phyloP scores from a whole-genome alignment of 2,888 invertebrate genomes.

The Patella caerulea region DNA sequence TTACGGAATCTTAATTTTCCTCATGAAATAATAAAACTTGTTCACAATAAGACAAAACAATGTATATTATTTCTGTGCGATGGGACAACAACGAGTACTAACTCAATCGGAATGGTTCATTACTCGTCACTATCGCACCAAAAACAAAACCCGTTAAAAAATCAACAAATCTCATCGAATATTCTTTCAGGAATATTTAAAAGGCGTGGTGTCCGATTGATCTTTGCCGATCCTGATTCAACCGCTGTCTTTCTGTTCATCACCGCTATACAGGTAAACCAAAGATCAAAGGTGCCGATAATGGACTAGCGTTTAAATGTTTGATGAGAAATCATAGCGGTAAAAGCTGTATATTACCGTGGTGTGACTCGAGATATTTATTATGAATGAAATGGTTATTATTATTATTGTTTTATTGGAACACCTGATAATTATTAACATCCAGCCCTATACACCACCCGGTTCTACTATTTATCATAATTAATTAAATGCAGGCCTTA shows the following conservation, averaged over 20 bases:
- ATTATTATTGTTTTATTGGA: neutral
- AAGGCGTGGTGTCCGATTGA: neutral
- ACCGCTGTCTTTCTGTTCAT: neutral
- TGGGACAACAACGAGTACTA: too few relatives aligned
- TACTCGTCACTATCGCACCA: neutral
- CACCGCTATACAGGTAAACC: neutral
- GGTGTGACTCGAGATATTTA: neutral
- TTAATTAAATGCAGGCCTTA: neutral
- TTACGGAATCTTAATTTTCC: too few relatives aligned
- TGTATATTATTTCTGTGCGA: too few relatives aligned
- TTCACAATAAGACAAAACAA: too few relatives aligned
- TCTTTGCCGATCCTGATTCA: neutral
- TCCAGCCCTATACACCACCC: neutral
- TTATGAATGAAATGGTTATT: neutral
- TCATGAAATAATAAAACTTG: too few relatives aligned
- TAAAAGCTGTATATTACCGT: neutral
- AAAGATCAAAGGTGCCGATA: constrained; percentile 1
- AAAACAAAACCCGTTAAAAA: constrained; percentile 5
- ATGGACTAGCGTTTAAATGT: neutral
- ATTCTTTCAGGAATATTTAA: constrained; percentile 1
- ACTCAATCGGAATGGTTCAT: too few relatives aligned
- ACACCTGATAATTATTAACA: neutral
- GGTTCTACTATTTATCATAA: neutral
- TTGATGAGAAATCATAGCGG: neutral
- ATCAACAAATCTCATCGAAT: neutral